These are phyloP conservation scores for Champsocephalus gunnari DNA, from an alignment of 2,797 vertebrate genomes.

Conservation along the genomic window DNA sequence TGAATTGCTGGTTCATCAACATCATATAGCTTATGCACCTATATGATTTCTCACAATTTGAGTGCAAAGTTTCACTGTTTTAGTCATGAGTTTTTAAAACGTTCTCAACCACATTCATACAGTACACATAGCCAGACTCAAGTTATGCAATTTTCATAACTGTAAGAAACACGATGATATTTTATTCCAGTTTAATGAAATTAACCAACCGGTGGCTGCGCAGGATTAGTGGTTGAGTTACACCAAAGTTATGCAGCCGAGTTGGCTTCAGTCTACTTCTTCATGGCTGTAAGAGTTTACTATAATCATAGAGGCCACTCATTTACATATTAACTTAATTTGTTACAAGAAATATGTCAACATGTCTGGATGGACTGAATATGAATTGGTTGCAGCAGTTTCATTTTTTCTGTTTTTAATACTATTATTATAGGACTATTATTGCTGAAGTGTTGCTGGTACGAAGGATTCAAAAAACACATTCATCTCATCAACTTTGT, in stretches of 20 bases:
- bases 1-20: constrained; percentile 15
- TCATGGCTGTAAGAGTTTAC: constrained; percentile 57
- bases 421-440: constrained; percentile 43
- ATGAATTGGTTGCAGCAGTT: constrained; percentile 68
- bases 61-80: constrained; percentile 32
- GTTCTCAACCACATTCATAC: not conserved
- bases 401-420: constrained; percentile 60
- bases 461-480: constrained; percentile 44
- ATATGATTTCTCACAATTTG: constrained; percentile 11
- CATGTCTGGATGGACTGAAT: constrained; percentile 50
- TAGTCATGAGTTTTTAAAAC: constrained; percentile 1
- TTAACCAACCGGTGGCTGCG: constrained; percentile 44
- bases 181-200: constrained; percentile 50
- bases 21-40: not conserved
- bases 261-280: constrained; percentile 65
- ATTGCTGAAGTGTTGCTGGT: constrained; percentile 59
- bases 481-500: constrained; percentile 70
- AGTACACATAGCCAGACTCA: constrained; percentile 17
- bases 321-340: constrained; percentile 64
- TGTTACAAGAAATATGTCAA: constrained; percentile 42
- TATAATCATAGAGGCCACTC: constrained; percentile 44
- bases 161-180: constrained; percentile 3
- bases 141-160: constrained; percentile 26
- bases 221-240: constrained; percentile 43
- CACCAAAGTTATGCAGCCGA: constrained; percentile 41